Base-by-base conservation (phyloP, 2,888 invertebrate genomes). In the Drosophila pseudotalamancana region DNA sequence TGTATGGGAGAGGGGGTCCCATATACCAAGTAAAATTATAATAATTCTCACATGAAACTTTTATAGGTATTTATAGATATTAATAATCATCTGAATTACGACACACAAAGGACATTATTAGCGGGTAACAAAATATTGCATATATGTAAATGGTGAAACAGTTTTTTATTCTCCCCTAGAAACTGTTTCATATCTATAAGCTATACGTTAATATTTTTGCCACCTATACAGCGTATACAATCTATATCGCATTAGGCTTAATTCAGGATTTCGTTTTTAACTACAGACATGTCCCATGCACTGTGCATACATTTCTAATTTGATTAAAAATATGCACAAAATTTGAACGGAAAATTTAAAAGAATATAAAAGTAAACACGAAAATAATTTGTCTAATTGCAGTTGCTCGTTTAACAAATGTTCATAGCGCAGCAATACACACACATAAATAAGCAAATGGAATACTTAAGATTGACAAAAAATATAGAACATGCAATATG, bases 371-470 rank as follows among this genome's bases (percentile, higher is more conserved):
- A 56, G 6, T 32, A 37, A 43, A 59, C 59, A 43, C 40, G 71
- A 57, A 31, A 55, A 31, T 21, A 62, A 77, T 78, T 85, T 72
- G 39, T 49, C 77, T 70, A 74, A 71, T 71, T 76, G 83, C 62
- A 12, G 23, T 74, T 79, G 72, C 77, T 77, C 25, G 42, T 67
- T 79, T 71, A 72, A 79, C 83, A 67, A 77, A 67, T 75, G 63
- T 62, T 67, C 23, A 54, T 43, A 61, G 71, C 57, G 57, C 57
- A 49, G 45, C 34, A 55, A 57, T 50, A 57, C 56, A 63, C 27
- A 57, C 6, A 79, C 53, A 69, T n/a, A 18, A 39, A 60, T 60
- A 57, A 39, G 42, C 37, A 61, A 48, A 68, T 62, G 40, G 43
- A 73, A 77, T 72, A 76, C 72, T 65, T 59, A 59, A 60, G 43